phyloP scores from a whole-genome alignment of 2,113 vertebrate species.

The Osmerus mordax region DNA sequence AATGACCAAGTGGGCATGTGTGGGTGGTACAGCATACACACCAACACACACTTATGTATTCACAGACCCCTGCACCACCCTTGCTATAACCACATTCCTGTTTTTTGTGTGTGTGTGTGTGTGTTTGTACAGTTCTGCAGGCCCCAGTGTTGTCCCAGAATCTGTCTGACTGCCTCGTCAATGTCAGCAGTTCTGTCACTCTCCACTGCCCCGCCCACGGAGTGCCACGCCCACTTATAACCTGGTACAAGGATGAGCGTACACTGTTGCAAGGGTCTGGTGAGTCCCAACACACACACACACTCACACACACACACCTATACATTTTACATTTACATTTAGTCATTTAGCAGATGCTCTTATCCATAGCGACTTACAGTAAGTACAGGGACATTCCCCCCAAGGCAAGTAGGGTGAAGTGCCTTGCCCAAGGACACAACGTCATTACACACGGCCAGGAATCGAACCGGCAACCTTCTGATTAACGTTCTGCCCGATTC shows the following conservation, averaged over 20 bases:
- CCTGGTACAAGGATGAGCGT: constrained; percentile 89
- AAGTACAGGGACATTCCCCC: too few relatives aligned
- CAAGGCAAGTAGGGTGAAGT: too few relatives aligned
- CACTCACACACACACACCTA: neutral
- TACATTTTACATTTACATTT: neutral
- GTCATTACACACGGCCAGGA: too few relatives aligned
- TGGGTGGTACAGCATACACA: too few relatives aligned
- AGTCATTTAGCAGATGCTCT: too few relatives aligned
- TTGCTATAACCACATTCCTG: neutral
- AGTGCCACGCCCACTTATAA: constrained; percentile 80
- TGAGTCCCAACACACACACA: constrained; percentile 56
- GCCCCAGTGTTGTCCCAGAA: constrained; percentile 80
- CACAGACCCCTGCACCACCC: too few relatives aligned
- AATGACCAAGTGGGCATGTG: too few relatives aligned
- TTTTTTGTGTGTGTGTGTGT: constrained; percentile 8
- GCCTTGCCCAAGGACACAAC: too few relatives aligned
- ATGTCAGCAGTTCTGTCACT: constrained; percentile 81
- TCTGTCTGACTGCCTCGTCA: constrained; percentile 79
- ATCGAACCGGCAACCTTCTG: too few relatives aligned
- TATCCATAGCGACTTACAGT: too few relatives aligned
- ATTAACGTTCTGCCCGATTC: too few relatives aligned
- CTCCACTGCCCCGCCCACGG: constrained; percentile 79
- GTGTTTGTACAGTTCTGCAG: constrained; percentile 77
- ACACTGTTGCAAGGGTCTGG: constrained; percentile 83
- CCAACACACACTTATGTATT: too few relatives aligned